Conservation (phyloP, 2,113 vertebrate genomes). For the Acrocephalus arundinaceus region DNA sequence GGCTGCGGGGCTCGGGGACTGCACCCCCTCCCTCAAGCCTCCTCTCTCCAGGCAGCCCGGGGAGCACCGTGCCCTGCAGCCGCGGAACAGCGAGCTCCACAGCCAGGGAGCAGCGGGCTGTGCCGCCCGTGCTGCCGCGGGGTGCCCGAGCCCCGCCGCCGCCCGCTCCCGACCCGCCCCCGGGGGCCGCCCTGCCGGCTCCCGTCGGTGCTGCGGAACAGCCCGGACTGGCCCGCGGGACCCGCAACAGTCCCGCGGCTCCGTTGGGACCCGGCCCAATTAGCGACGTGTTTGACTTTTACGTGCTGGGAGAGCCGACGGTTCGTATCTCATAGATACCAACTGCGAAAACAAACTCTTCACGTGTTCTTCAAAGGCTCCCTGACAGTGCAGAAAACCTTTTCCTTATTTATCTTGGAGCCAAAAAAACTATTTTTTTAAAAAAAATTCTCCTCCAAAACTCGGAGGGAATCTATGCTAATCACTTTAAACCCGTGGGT, state of each 20-base stretch:
- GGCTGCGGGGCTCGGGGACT: too few relatives aligned
- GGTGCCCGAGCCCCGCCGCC: not conserved
- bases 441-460: not conserved
- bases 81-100: not conserved
- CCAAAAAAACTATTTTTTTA: not conserved
- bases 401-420: slow-evolving; percentile 65
- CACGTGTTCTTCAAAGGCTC: not conserved
- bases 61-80: not conserved
- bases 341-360: not conserved
- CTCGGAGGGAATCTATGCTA: slow-evolving; percentile 49
- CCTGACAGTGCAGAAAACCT: slow-evolving; percentile 45
- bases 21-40: not conserved
- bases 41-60: not conserved
- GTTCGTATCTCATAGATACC: not conserved
- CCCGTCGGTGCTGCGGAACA: not conserved
- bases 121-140: not conserved
- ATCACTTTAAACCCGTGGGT: slow-evolving; percentile 52
- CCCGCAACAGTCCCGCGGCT: not conserved
- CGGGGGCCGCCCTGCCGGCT: not conserved
- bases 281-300: not conserved
- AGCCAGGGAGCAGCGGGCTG: not conserved
- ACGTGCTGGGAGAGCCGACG: not conserved
- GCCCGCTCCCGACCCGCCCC: not conserved
- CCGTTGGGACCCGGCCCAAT: not conserved
- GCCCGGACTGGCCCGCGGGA: not conserved